Evolutionary conservation across 2,797 vertebrate species (phyloP).

Genomic region (Sylvilagus floridanus): DNA sequence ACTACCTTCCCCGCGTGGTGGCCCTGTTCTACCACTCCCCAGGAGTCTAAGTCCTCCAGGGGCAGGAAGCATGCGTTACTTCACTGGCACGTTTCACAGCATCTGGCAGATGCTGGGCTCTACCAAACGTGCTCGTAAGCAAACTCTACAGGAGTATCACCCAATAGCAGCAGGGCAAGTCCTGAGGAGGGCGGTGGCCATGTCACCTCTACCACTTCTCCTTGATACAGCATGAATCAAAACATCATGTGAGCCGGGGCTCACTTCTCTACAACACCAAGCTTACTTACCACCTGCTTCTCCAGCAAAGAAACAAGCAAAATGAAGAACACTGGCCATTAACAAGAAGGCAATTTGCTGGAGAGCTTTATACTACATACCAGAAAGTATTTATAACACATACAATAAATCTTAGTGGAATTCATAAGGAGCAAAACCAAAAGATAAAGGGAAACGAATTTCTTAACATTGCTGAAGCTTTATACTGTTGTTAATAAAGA

Average conservation of each 20-base stretch:
- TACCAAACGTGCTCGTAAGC: background rate
- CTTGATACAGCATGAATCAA: background rate
- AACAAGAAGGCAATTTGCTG: background rate
- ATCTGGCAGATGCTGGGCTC: background rate
- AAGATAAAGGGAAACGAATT: background rate
- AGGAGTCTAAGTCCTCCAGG: background rate
- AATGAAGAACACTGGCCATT: background rate
- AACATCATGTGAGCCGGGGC: background rate
- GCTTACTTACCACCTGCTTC: background rate
- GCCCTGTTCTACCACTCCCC: background rate
- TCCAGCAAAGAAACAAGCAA: background rate
- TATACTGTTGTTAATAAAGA: background rate
- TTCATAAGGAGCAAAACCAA: background rate
- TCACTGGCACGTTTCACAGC: fast-evolving
- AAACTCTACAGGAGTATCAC: background rate
- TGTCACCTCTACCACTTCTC: background rate
- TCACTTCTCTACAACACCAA: background rate
- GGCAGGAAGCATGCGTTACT: background rate
- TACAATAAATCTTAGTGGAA: background rate
- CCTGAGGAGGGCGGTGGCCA: too few species aligned
- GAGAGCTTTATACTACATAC: background rate
- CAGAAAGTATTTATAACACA: background rate
- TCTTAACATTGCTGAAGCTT: background rate
- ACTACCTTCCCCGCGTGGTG: fast-evolving
- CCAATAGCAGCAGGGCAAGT: background rate